A percentile compares a stretch with the other conserved stretches of the same genome.
phyloP scores from a whole-genome alignment of 2,113 vertebrate species.

The Proterorhinus semilunaris region DNA sequence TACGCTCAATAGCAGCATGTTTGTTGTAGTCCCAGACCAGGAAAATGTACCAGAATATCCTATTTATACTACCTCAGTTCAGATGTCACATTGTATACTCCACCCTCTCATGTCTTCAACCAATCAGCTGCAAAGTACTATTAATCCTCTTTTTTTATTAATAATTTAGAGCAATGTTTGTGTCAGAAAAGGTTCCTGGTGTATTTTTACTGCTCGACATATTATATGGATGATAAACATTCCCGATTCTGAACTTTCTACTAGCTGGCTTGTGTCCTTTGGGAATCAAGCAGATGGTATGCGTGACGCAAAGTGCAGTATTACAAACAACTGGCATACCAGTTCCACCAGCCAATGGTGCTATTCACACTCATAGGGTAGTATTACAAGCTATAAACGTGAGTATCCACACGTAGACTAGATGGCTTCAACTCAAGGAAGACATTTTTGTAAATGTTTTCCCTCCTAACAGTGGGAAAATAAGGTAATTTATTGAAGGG shows the following conservation, averaged over 20 bases:
- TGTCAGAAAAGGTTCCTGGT: neutral
- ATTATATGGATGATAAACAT: slow-evolving; percentile 51
- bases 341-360: neutral
- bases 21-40: slow-evolving; percentile 8
- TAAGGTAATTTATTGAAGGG: neutral
- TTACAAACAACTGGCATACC: slow-evolving; percentile 25
- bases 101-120: slow-evolving; percentile 39
- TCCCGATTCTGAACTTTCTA: slow-evolving; percentile 10
- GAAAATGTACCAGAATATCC: neutral
- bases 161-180: neutral
- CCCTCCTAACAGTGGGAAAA: neutral
- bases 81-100: slow-evolving; percentile 19
- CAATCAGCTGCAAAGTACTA: slow-evolving; percentile 29
- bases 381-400: neutral
- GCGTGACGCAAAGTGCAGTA: slow-evolving; percentile 9
- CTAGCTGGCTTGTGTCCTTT: slow-evolving; percentile 18
- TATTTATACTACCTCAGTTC: slow-evolving; percentile 52
- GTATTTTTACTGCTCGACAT: slow-evolving; percentile 1
- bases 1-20: slow-evolving; percentile 33
- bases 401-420: neutral
- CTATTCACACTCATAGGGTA: slow-evolving; percentile 12
- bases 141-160: neutral
- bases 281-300: slow-evolving; percentile 11
- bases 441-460: too few relatives aligned
- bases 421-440: neutral